Percentiles rank a stretch among this genome's conserved stretches.
phyloP scores from a whole-genome alignment of 2,888 invertebrate species.

The Reticulitermes lucifugus region DNA sequence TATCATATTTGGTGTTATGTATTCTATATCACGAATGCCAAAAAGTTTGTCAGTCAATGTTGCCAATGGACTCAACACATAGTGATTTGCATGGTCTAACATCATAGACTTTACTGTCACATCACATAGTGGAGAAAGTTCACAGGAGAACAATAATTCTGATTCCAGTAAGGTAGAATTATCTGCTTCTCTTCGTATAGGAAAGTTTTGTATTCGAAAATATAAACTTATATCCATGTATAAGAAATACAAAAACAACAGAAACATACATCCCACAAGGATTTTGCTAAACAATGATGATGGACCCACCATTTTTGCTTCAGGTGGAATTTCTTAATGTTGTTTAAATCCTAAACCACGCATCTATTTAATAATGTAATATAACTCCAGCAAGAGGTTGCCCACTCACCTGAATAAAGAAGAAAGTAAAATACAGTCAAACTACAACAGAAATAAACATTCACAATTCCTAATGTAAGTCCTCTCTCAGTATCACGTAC shows the following conservation, averaged over 20 bases:
- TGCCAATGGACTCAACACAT: slow-evolving; percentile 84
- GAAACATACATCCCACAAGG: slow-evolving; percentile 57
- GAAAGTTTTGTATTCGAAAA: slow-evolving; percentile 77
- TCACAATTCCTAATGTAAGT: background rate
- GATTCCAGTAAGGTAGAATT: slow-evolving; percentile 47
- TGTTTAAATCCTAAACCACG: background rate
- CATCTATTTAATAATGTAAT: background rate
- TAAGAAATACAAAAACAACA: slow-evolving; percentile 73
- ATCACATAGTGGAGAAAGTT: slow-evolving; percentile 80
- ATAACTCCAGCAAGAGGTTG: slow-evolving; percentile 18
- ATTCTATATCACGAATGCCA: slow-evolving; percentile 70
- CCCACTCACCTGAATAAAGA: slow-evolving; percentile 42
- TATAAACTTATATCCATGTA: slow-evolving; percentile 81
- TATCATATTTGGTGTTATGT: slow-evolving; percentile 86
- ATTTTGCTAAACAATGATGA: slow-evolving; percentile 52
- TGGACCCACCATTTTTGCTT: slow-evolving; percentile 51
- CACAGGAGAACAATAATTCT: slow-evolving; percentile 56
- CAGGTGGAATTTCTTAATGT: background rate
- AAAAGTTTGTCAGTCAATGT: slow-evolving; percentile 76
- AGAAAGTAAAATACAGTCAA: slow-evolving; percentile 17
- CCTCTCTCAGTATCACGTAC: background rate
- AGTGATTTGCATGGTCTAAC: slow-evolving; percentile 87
- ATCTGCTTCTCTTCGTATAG: slow-evolving; percentile 68
- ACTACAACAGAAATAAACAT: slow-evolving; percentile 9
- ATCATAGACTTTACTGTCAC: slow-evolving; percentile 87